Conservation (phyloP, 2,797 vertebrate genomes). For the Tadarida brasiliensis region DNA sequence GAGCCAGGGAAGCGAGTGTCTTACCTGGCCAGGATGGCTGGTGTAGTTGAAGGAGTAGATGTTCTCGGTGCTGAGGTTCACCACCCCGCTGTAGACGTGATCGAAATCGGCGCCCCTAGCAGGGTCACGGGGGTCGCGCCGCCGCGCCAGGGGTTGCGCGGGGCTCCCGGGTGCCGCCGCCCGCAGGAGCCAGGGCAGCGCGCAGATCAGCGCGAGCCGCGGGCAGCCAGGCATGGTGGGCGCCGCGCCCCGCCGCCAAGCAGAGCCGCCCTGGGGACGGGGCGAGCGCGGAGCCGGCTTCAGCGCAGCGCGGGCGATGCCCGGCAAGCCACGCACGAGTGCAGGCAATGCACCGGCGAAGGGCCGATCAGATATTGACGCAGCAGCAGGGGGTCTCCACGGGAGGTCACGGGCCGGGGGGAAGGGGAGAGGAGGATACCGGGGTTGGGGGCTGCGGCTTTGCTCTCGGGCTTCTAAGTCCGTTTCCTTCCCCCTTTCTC, state of each 20-base stretch:
- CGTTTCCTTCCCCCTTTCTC: neutral
- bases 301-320: neutral
- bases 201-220: conserved; percentile 70
- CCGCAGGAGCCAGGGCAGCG: conserved; percentile 46
- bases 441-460: neutral
- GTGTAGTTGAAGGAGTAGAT: conserved; percentile 89
- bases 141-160: neutral
- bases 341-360: neutral
- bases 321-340: neutral
- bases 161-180: conserved; percentile 3
- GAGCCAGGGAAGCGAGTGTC: conserved; percentile 24
- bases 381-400: conserved; percentile 64
- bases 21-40: conserved; percentile 88
- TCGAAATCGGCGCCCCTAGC: conserved; percentile 84
- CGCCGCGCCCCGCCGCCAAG: neutral
- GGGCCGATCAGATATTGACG: neutral
- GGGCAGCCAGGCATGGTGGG: conserved; percentile 70
- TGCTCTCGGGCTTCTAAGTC: neutral
- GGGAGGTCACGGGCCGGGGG: conserved; percentile 30
- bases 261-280: neutral
- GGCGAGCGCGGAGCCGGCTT: neutral
- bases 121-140: conserved; percentile 29
- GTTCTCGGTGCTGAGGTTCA: conserved; percentile 85
- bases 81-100: conserved; percentile 85
- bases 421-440: neutral